phyloP scores from a whole-genome alignment of 2,797 vertebrate species.

The Forpus xanthops region DNA sequence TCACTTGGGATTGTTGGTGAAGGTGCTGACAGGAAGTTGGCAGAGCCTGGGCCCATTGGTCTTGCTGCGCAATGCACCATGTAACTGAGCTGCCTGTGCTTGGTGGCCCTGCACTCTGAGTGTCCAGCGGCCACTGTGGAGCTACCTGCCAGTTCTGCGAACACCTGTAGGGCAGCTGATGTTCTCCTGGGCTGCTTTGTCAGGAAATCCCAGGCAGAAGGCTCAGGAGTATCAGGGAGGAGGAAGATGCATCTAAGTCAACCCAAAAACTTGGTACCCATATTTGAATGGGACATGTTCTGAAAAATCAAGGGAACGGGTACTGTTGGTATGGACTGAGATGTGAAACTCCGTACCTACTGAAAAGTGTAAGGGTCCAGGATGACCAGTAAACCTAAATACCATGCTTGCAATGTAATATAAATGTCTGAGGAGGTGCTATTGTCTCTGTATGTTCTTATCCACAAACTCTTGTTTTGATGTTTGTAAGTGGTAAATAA shows the following conservation, averaged over 20 bases:
- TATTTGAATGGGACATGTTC: not conserved
- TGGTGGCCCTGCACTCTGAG: not conserved
- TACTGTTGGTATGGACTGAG: not conserved
- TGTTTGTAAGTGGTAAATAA: slow-evolving; percentile 31
- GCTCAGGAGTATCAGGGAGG: not conserved
- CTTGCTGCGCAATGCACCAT: not conserved
- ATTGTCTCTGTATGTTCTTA: not conserved
- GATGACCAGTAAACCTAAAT: not conserved
- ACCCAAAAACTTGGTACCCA: not conserved
- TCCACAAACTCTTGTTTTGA: not conserved
- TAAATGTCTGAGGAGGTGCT: not conserved
- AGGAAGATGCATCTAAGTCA: not conserved
- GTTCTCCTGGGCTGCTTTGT: not conserved
- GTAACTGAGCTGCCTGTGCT: not conserved
- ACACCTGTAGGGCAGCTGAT: not conserved
- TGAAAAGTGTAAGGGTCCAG: not conserved
- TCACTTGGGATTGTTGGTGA: not conserved
- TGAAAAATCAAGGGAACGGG: not conserved
- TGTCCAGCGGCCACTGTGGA: rapidly evolving
- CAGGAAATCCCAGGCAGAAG: not conserved
- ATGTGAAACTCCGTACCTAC: not conserved
- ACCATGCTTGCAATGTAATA: not conserved
- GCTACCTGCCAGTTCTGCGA: not conserved
- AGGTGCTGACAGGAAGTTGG: not conserved
- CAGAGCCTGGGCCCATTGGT: not conserved